Conservation (phyloP, 2,113 vertebrate genomes). For the Megaceryle maxima region DNA sequence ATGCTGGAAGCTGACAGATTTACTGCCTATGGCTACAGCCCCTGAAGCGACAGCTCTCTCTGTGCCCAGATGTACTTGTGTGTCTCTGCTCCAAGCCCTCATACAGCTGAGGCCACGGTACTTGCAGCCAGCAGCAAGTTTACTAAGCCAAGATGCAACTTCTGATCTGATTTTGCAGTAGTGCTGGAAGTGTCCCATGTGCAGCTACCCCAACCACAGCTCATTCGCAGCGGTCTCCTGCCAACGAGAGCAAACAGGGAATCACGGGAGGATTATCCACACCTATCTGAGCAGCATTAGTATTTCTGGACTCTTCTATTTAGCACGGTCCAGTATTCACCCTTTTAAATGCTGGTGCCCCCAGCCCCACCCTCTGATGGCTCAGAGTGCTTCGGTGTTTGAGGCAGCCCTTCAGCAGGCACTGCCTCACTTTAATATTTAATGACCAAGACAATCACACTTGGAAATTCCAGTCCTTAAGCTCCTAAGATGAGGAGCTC, state of each 20-base stretch:
- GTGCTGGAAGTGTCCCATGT: too few species aligned
- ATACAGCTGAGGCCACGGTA: not conserved
- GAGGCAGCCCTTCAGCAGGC: not conserved
- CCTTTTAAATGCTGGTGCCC: not conserved
- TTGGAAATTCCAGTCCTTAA: conserved; percentile 6
- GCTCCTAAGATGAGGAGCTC: not conserved
- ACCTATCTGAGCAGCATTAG: not conserved
- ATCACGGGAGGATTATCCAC: not conserved
- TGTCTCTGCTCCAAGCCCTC: not conserved
- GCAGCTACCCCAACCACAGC: not conserved
- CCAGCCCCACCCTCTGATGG: not conserved
- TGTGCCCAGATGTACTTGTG: not conserved
- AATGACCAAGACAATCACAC: not conserved
- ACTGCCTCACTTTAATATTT: conserved; percentile 10
- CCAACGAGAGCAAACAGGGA: not conserved
- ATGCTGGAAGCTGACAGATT: not conserved
- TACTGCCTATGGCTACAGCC: not conserved
- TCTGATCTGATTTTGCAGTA: not conserved
- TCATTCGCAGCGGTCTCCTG: not conserved
- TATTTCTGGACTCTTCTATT: not conserved
- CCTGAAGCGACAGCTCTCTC: not conserved
- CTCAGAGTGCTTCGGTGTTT: not conserved
- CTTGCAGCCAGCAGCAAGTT: not conserved
- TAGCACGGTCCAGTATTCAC: not conserved
- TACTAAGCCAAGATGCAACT: not conserved